Evolutionary conservation across 2,888 invertebrate genomes (phyloP).

Genomic region (Thymelicus acteon): DNA sequence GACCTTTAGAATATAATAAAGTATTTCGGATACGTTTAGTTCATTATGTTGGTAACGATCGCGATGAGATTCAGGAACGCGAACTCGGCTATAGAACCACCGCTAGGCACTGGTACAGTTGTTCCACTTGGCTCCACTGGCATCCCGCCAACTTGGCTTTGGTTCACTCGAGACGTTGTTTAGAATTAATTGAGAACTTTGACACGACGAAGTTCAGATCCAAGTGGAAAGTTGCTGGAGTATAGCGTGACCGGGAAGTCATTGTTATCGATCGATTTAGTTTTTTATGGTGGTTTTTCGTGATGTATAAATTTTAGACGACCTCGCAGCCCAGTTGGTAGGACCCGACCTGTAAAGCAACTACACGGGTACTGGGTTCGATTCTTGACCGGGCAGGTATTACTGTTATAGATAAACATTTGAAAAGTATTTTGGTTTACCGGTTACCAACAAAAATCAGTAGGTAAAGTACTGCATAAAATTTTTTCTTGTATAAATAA

Average conservation of each 20-base stretch:
- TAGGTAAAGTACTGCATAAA: too few species aligned
- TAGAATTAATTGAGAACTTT: conserved; percentile 44
- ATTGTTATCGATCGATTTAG: conserved; percentile 6
- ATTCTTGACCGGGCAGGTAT: too few species aligned
- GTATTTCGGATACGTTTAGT: too few species aligned
- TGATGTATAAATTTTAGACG: too few species aligned
- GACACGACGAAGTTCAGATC: conserved; percentile 27
- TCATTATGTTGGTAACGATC: neutral
- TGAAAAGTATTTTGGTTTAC: too few species aligned
- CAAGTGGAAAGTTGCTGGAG: conserved; percentile 18
- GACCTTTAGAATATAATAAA: too few species aligned
- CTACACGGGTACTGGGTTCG: too few species aligned
- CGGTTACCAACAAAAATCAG: too few species aligned
- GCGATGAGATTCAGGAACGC: neutral
- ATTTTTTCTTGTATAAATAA: too few species aligned
- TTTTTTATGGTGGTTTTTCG: conserved; percentile 4
- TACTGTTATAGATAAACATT: too few species aligned
- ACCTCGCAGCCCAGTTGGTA: too few species aligned
- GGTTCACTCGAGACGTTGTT: conserved; percentile 37
- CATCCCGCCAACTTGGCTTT: conserved; percentile 19
- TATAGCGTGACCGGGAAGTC: neutral
- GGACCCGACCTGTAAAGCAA: too few species aligned
- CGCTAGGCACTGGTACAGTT: neutral
- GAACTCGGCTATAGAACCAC: neutral
- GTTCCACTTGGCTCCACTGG: conserved; percentile 10